Base-by-base conservation (phyloP, 2,113 vertebrate species). In the Sebastes fasciatus region DNA sequence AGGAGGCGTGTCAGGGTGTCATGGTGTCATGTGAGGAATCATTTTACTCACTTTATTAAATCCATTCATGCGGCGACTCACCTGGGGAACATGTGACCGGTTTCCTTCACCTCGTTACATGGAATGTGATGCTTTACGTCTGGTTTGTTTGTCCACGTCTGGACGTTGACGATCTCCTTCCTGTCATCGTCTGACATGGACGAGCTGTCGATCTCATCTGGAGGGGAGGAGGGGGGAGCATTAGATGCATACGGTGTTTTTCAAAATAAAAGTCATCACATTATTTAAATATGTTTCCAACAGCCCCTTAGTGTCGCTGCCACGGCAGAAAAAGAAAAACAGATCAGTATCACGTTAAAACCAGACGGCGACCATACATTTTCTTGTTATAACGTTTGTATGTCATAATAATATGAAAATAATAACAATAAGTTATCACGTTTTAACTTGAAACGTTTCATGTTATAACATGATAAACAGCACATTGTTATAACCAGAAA, bases 161-260 rank as follows among this genome's bases (percentile, higher is more conserved):
- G 98, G 93, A 99, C 96, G 91, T 99, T 99, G 82, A 99, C 97
- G 0, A 99, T 94, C 87, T 99, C 98, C 92, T 99, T 99, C 90
- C 98, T 95, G 94, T 99, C 98, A 80, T 99, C 98, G 1, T 99
- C 98, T 0, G 98, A 99, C 95, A 98, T 98, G 10, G 98, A 99
- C 2, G 98, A 99, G 85, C 97, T 99, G 93, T 99, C 98, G 52
- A 99, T 99, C 95, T 99, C 98, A 95, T 99, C 98, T 99, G 2
- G 14, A 6, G 4, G 0, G 1, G 34, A 34, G 60, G 42, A 2
- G 21, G 8, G 61, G 34, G 34, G 34, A 34, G 12, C 11, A 72
- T 49, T 5, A 54, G 11, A 51, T 2, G 8, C 1, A 42, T 1
- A 4, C 21, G 54, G 23, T 0, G 13, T 34, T 64, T 0, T 70